Evolutionary conservation across 1,140 invertebrate genomes (phyloP).

Genomic region (Coptotermes formosanus): DNA sequence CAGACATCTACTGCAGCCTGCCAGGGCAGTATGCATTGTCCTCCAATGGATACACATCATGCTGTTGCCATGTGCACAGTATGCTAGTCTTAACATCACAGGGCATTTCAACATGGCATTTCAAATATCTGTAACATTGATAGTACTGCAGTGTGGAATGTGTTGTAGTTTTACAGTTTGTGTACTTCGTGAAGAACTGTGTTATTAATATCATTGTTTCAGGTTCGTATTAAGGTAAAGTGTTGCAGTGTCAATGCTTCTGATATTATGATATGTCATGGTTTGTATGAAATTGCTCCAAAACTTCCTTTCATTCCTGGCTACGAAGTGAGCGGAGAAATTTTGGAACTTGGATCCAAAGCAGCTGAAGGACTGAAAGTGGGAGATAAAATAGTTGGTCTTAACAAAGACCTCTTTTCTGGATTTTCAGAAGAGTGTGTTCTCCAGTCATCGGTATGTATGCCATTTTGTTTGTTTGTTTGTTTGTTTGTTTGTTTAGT

Average conservation of each 20-base stretch:
- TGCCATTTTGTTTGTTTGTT: slow-evolving; percentile 21
- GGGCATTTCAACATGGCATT: too few relatives aligned
- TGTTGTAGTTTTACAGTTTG: too few relatives aligned
- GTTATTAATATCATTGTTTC: slow-evolving; percentile 32
- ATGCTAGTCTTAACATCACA: too few relatives aligned
- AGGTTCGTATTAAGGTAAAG: slow-evolving; percentile 59
- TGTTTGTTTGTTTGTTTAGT: slow-evolving; percentile 28
- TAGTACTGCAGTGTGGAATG: too few relatives aligned
- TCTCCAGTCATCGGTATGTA: slow-evolving; percentile 49
- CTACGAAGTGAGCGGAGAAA: slow-evolving; percentile 55
- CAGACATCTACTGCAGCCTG: too few relatives aligned
- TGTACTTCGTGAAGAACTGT: not conserved
- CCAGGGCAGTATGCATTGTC: too few relatives aligned
- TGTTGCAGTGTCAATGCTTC: slow-evolving; percentile 60
- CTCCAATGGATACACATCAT: too few relatives aligned
- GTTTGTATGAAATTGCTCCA: slow-evolving; percentile 50
- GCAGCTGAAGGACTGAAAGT: slow-evolving; percentile 44
- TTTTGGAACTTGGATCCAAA: slow-evolving; percentile 48
- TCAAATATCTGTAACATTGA: too few relatives aligned
- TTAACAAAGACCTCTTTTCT: slow-evolving; percentile 52
- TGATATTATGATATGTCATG: slow-evolving; percentile 53
- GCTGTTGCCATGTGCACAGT: too few relatives aligned
- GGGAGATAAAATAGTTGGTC: slow-evolving; percentile 54
- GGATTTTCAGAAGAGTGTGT: slow-evolving; percentile 58
- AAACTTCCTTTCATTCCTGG: slow-evolving; percentile 55